Percentiles rank a stretch among this genome's conserved stretches.
Conservation (phyloP, 2,113 vertebrate species). For the Scopus umbretta region DNA sequence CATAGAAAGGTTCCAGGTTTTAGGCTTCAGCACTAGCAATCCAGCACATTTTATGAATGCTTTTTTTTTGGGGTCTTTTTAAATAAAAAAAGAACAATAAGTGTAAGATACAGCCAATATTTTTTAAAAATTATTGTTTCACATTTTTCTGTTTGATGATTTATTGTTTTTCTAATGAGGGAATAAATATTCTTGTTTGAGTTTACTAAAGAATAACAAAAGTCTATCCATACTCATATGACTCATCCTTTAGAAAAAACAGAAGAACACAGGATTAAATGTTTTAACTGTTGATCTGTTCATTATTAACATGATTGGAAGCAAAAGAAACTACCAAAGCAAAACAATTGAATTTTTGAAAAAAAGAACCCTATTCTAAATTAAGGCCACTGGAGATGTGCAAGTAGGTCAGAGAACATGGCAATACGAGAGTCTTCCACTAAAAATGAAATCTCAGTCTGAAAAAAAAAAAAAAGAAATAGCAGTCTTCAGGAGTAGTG, state of each 20-base stretch:
- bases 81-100: background rate
- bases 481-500: background rate
- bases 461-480: background rate
- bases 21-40: background rate
- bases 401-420: background rate
- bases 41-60: background rate
- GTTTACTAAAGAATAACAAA: constrained; percentile 33
- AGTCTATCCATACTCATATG: background rate
- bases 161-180: constrained; percentile 13
- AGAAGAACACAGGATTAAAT: background rate
- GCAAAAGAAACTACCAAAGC: background rate
- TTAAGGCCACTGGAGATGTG: background rate
- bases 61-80: background rate
- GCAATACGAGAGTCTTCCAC: background rate
- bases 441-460: background rate
- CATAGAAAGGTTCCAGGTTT: background rate
- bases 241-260: constrained; percentile 24
- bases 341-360: background rate
- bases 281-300: constrained; percentile 26
- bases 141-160: background rate
- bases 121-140: background rate
- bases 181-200: constrained; percentile 22
- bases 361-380: background rate
- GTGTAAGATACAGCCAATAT: background rate
- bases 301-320: background rate